A percentile compares a stretch with the other conserved stretches of the same genome.
Evolutionary conservation across 2,113 vertebrate genomes (phyloP).

Genomic region (Charadrius vociferus): DNA sequence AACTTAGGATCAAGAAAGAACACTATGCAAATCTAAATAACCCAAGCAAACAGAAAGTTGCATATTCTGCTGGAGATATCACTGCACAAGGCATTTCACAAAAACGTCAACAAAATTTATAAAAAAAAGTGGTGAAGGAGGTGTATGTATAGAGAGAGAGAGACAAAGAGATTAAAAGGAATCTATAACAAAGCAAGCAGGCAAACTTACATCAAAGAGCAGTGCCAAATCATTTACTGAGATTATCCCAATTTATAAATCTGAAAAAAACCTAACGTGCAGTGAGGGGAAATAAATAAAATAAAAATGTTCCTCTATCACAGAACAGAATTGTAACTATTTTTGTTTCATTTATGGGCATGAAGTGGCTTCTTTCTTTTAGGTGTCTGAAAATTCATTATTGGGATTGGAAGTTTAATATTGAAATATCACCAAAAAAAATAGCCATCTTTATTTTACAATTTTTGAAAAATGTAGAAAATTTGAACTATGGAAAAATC

Average conservation of each 20-base stretch:
- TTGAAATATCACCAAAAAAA: neutral
- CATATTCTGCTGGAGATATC: neutral
- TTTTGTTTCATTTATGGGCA: neutral
- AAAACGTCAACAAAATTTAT: neutral
- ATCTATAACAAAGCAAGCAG: neutral
- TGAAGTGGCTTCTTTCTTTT: neutral
- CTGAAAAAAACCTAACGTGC: neutral
- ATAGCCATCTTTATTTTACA: neutral
- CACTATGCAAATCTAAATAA: neutral
- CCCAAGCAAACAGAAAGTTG: neutral
- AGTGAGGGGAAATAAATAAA: neutral
- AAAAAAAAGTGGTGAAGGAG: neutral
- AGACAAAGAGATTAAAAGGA: neutral
- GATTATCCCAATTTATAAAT: neutral
- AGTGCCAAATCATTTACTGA: neutral
- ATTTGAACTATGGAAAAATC: neutral
- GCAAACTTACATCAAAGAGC: neutral
- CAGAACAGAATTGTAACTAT: neutral
- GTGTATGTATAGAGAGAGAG: neutral
- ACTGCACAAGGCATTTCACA: neutral
- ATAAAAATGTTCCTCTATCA: neutral
- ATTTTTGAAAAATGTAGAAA: neutral
- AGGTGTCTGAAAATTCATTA: neutral
- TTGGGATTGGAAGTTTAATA: neutral
- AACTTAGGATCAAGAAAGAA: neutral